A percentile compares a stretch with the other conserved stretches of the same genome.
phyloP scores from a whole-genome alignment of 2,113 vertebrate genomes.

The Tauraco erythrolophus region DNA sequence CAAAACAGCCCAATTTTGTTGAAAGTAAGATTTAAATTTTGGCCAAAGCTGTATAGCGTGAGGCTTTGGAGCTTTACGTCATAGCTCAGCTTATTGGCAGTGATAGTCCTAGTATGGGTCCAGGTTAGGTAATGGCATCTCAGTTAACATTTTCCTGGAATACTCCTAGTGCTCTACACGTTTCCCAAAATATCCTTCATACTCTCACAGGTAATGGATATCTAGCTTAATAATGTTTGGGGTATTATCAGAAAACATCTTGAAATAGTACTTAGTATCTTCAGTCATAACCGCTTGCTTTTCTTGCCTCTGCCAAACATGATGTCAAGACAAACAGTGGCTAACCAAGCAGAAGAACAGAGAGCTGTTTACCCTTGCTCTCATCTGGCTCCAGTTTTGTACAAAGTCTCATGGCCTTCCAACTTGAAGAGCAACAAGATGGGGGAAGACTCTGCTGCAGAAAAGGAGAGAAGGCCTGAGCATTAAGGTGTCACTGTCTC shows the following conservation, averaged over 20 bases:
- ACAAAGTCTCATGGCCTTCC: background rate
- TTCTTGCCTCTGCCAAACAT: background rate
- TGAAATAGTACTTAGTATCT: background rate
- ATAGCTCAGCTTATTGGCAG: background rate
- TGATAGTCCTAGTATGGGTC: background rate
- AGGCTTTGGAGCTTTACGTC: background rate
- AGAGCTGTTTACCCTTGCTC: background rate
- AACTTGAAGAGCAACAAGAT: background rate
- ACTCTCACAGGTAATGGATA: background rate
- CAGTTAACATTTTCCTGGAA: slow-evolving; percentile 30
- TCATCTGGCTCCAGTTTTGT: background rate
- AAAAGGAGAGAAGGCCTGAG: background rate
- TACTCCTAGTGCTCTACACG: background rate
- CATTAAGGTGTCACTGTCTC: background rate
- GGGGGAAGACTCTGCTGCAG: background rate
- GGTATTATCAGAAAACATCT: background rate
- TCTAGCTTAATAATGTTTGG: background rate
- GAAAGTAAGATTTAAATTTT: background rate
- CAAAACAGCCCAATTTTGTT: background rate
- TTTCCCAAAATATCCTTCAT: background rate
- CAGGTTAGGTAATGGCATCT: background rate
- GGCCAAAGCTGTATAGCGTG: background rate
- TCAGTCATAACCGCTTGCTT: background rate
- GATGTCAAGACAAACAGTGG: background rate
- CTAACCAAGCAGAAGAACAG: background rate